These are phyloP conservation scores for Dione juno DNA, from an alignment of 2,888 invertebrate genomes.

Conservation along the genomic window DNA sequence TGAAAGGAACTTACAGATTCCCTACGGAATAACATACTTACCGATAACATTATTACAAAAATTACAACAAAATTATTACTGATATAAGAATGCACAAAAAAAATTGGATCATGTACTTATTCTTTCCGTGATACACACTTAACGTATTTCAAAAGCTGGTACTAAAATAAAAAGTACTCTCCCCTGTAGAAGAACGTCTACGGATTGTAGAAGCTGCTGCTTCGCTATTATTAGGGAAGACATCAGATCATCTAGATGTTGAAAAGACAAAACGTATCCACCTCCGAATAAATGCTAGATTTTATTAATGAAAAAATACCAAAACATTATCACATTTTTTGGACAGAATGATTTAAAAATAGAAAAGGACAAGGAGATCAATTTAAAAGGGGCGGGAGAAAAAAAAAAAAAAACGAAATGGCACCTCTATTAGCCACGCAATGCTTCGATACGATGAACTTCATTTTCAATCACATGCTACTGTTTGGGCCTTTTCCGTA, in stretches of 20 bases:
- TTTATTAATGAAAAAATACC: slow-evolving; percentile 50
- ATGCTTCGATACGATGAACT: slow-evolving; percentile 30
- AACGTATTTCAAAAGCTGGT: slow-evolving; percentile 57
- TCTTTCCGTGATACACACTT: slow-evolving; percentile 55
- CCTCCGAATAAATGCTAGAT: slow-evolving; percentile 55
- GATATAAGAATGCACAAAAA: slow-evolving; percentile 52
- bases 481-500: too few relatives aligned
- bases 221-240: slow-evolving; percentile 61
- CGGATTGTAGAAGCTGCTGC: slow-evolving; percentile 61
- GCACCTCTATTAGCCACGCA: slow-evolving; percentile 55
- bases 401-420: slow-evolving; percentile 59
- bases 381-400: too few relatives aligned
- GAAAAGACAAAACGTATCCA: slow-evolving; percentile 57
- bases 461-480: too few relatives aligned
- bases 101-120: slow-evolving; percentile 56
- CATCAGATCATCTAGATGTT: slow-evolving; percentile 55
- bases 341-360: slow-evolving; percentile 52
- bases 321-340: slow-evolving; percentile 56
- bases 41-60: slow-evolving; percentile 55
- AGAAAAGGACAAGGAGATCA: slow-evolving; percentile 49
- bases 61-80: slow-evolving; percentile 54
- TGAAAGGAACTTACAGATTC: slow-evolving; percentile 57
- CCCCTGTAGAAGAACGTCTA: slow-evolving; percentile 53
- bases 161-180: slow-evolving; percentile 54
- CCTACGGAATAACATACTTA: slow-evolving; percentile 53